Percentiles rank a stretch among this genome's conserved stretches.
Evolutionary conservation across 1,140 invertebrate species (phyloP).

Genomic region (Diorhabda sublineata): DNA sequence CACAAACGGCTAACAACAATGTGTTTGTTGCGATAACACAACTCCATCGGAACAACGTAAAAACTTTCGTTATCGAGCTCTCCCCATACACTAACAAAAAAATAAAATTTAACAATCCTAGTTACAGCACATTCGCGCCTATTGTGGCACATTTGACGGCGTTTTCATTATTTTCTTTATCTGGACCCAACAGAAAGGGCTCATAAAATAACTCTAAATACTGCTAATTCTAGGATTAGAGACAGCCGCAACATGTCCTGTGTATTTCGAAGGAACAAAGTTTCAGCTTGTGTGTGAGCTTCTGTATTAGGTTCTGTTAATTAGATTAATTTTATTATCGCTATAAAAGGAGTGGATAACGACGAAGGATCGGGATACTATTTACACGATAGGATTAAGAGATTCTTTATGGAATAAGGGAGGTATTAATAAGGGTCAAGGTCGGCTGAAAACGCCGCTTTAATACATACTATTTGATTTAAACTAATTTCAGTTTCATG

Average conservation of each 20-base stretch:
- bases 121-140: neutral
- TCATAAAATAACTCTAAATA: slow-evolving; percentile 12
- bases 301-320: neutral
- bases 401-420: neutral
- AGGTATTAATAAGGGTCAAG: neutral
- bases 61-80: neutral
- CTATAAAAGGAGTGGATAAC: slow-evolving; percentile 2
- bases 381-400: neutral
- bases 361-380: neutral
- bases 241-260: slow-evolving; percentile 4
- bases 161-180: slow-evolving; percentile 13
- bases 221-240: slow-evolving; percentile 13
- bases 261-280: neutral
- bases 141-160: slow-evolving; percentile 8
- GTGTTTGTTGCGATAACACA: neutral
- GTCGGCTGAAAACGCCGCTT: neutral
- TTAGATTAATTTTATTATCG: slow-evolving; percentile 3
- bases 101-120: neutral
- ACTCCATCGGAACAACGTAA: neutral
- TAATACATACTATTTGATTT: no score
- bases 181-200: neutral
- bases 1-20: neutral
- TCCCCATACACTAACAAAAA: neutral
- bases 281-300: neutral
- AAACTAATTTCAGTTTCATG: no score